These are phyloP conservation scores for Tillus elongatus DNA, from an alignment of 2,888 invertebrate species.

Conservation along the genomic window DNA sequence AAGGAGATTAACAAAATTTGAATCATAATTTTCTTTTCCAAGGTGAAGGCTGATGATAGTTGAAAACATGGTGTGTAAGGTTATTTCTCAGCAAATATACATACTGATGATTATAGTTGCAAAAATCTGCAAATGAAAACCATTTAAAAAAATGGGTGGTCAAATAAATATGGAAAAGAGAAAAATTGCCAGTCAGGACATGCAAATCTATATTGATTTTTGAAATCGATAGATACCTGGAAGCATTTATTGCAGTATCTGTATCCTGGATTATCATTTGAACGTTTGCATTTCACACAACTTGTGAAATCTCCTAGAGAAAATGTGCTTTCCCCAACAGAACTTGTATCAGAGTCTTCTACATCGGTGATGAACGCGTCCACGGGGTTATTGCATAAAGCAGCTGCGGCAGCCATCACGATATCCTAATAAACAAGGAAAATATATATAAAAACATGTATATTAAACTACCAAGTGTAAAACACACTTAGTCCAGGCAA, in stretches of 20 bases:
- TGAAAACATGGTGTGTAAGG: no score
- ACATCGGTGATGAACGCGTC: conserved; percentile 37
- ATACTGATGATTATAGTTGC: no score
- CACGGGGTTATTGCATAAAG: conserved; percentile 33
- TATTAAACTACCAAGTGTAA: no score
- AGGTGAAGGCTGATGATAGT: no score
- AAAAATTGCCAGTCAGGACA: conserved; percentile 18
- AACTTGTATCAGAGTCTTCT: conserved; percentile 35
- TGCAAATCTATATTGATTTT: conserved; percentile 20
- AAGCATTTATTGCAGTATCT: conserved; percentile 63
- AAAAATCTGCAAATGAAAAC: no score
- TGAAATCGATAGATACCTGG: conserved; percentile 42
- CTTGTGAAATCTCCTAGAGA: conserved; percentile 48
- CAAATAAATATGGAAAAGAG: no score
- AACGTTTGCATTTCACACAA: conserved; percentile 55
- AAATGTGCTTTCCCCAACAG: conserved; percentile 27
- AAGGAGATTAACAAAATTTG: no score
- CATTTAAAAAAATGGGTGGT: no score
- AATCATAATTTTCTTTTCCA: no score
- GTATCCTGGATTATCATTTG: conserved; percentile 54
- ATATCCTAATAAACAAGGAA: conserved; percentile 20
- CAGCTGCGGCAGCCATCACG: conserved; percentile 32
- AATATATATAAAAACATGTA: conserved; percentile 5
- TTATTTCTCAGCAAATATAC: no score
- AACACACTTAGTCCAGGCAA: no score